A percentile compares a stretch with the other conserved stretches of the same genome.
Evolutionary conservation across 2,113 vertebrate species (phyloP).

Genomic region (Boulengeromyrus knoepffleri): DNA sequence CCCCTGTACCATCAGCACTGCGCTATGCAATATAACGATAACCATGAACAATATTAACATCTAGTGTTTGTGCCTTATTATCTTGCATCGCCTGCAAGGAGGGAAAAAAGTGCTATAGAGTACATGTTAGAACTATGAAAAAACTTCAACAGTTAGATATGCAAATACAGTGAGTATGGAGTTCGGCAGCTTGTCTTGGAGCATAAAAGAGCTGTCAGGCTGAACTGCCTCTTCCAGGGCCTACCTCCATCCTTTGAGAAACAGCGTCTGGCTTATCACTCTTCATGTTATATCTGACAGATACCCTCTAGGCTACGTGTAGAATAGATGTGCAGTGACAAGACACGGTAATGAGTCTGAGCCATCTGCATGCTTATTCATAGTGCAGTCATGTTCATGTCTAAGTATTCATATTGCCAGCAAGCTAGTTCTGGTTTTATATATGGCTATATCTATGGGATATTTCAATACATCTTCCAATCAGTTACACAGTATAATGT

Average conservation of each 20-base stretch:
- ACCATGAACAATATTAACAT: not conserved
- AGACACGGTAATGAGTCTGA: conserved; percentile 23
- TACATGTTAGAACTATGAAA: not conserved
- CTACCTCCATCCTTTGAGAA: not conserved
- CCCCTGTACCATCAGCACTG: not conserved
- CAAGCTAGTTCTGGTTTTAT: not conserved
- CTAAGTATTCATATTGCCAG: not conserved
- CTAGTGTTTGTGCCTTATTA: conserved; percentile 24
- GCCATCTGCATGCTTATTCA: not conserved
- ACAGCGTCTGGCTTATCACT: not conserved
- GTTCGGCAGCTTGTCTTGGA: not conserved
- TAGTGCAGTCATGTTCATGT: not conserved
- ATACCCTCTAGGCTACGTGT: not conserved
- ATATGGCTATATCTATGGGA: not conserved
- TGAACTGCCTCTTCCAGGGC: not conserved
- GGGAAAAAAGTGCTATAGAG: not conserved
- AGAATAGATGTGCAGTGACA: conserved; percentile 10
- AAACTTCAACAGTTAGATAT: not conserved
- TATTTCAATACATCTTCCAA: not conserved
- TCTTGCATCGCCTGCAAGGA: conserved; percentile 23
- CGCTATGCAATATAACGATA: not conserved
- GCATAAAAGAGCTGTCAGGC: not conserved
- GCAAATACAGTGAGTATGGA: not conserved
- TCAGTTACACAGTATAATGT: not conserved
- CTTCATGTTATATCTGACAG: not conserved